These are phyloP conservation scores for Spinus pinus DNA, from an alignment of 2,797 vertebrate species.

Conservation along the genomic window DNA sequence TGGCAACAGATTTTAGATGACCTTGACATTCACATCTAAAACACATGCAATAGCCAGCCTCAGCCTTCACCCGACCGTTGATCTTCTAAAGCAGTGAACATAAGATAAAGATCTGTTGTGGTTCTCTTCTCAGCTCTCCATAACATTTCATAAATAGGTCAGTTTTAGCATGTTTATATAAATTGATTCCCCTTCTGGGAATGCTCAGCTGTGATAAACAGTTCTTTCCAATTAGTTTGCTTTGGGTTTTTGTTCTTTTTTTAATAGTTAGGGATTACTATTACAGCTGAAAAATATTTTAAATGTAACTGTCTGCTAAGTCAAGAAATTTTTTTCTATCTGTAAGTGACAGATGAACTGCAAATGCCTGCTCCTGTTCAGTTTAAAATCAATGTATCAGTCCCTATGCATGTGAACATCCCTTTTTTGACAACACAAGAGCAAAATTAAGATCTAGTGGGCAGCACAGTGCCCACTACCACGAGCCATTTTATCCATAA, in stretches of 20 bases:
- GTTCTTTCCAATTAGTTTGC: slow-evolving; percentile 30
- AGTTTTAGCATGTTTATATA: slow-evolving; percentile 56
- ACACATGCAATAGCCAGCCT: background rate
- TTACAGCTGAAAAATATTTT: slow-evolving; percentile 36
- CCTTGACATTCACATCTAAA: slow-evolving; percentile 29
- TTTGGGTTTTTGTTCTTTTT: background rate
- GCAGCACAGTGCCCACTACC: background rate
- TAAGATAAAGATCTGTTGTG: slow-evolving; percentile 47
- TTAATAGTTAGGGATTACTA: background rate
- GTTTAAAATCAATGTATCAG: background rate
- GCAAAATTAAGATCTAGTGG: background rate
- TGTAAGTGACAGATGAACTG: background rate
- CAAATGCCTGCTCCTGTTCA: background rate
- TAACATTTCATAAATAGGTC: slow-evolving; percentile 56
- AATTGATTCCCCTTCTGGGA: slow-evolving; percentile 59
- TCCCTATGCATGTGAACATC: background rate
- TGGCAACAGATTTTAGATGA: slow-evolving; percentile 47
- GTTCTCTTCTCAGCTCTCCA: slow-evolving; percentile 22
- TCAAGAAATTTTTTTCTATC: background rate
- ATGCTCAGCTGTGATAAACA: slow-evolving; percentile 30
- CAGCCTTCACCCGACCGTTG: background rate
- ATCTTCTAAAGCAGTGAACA: slow-evolving; percentile 39
- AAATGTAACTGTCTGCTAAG: background rate
- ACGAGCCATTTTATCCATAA: background rate
- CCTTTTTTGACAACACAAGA: background rate